These are phyloP conservation scores for Pangasius sanitwongsei DNA, from an alignment of 2,797 vertebrate genomes.

Conservation along the genomic window DNA sequence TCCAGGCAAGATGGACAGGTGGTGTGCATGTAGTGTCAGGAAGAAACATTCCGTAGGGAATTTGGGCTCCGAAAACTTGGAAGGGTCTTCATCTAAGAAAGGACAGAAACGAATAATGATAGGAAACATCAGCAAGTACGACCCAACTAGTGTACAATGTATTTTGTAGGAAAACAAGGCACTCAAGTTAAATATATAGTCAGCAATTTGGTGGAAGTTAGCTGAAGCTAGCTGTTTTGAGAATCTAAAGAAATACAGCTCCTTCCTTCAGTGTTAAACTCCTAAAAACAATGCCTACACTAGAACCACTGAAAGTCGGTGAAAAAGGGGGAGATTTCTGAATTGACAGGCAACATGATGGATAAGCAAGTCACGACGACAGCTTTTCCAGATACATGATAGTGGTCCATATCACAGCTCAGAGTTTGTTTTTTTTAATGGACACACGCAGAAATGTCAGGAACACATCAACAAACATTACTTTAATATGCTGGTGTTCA, in stretches of 20 bases:
- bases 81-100: slow-evolving; percentile 81
- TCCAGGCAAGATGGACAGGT: slow-evolving; percentile 93
- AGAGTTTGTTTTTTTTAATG: too few relatives aligned
- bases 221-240: neutral
- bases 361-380: neutral
- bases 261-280: neutral
- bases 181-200: neutral
- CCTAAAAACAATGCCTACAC: neutral
- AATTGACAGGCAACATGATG: neutral
- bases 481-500: neutral
- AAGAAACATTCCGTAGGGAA: slow-evolving; percentile 98
- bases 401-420: neutral
- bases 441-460: neutral
- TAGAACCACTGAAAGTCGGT: neutral
- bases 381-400: neutral
- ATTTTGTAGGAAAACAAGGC: neutral
- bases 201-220: neutral
- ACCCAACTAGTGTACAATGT: neutral
- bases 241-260: neutral
- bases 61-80: slow-evolving; percentile 82
- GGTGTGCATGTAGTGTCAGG: slow-evolving; percentile 93
- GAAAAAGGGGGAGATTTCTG: neutral
- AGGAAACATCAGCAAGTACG: neutral
- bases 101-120: neutral
- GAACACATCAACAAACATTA: neutral